Conservation (phyloP, 1,140 invertebrate species). For the Portunus trituberculatus region DNA sequence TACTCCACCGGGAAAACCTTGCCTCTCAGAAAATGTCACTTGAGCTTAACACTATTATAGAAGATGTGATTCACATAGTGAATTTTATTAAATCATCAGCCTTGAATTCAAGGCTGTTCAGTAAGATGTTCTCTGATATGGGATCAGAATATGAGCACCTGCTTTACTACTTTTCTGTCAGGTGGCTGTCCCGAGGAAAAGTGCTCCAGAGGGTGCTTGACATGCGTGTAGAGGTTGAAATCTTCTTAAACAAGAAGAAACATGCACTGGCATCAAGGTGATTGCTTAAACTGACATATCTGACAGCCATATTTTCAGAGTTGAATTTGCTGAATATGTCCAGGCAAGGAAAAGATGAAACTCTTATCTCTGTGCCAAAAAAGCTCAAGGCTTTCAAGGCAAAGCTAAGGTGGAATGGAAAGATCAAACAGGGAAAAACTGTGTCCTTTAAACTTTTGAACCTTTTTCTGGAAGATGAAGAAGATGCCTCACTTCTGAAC, state of each 20-base stretch:
- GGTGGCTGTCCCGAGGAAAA: no score
- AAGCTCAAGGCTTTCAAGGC: constrained; percentile 44
- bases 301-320: constrained; percentile 33
- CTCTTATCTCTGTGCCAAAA: background rate
- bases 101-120: no score
- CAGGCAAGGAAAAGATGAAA: constrained; percentile 25
- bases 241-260: background rate
- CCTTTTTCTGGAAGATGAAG: constrained; percentile 10
- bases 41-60: background rate
- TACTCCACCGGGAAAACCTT: background rate
- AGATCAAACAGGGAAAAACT: background rate
- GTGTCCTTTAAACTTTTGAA: background rate
- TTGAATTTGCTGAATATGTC: constrained; percentile 44
- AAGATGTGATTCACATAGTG: background rate
- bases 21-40: background rate
- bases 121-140: no score
- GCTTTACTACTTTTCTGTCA: no score
- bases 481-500: constrained; percentile 8
- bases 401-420: constrained; percentile 24
- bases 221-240: background rate
- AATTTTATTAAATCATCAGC: background rate
- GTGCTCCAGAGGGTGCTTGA: no score
- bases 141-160: no score
- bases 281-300: constrained; percentile 26
- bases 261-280: background rate